A percentile compares a stretch with the other conserved stretches of the same genome.
Evolutionary conservation across 2,888 invertebrate species (phyloP).

Genomic region (Cenopis cana): DNA sequence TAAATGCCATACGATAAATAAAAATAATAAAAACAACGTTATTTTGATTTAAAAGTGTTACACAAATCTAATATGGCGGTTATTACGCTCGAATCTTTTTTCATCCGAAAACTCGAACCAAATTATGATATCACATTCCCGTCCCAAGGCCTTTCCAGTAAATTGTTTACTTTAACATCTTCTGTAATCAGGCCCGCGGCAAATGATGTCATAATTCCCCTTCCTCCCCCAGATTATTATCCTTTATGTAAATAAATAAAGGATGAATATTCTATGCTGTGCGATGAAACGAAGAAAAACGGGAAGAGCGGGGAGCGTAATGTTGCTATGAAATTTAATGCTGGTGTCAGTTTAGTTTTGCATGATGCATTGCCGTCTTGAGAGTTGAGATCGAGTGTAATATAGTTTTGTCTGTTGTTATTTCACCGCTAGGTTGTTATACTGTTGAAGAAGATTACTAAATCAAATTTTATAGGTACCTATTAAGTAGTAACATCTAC

Average conservation of each 20-base stretch:
- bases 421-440: not conserved
- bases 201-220: constrained; percentile 58
- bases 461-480: too few relatives aligned
- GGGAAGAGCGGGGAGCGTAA: constrained; percentile 7
- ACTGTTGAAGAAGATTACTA: not conserved
- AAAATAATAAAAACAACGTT: too few relatives aligned
- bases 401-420: constrained; percentile 1
- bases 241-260: constrained; percentile 43
- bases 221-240: constrained; percentile 43
- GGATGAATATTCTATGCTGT: constrained; percentile 44
- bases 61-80: constrained; percentile 6
- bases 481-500: too few relatives aligned
- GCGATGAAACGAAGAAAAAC: constrained; percentile 32
- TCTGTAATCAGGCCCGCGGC: constrained; percentile 34
- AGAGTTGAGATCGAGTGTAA: constrained; percentile 14
- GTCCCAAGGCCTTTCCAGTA: constrained; percentile 16
- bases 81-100: not conserved
- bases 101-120: not conserved
- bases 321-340: constrained; percentile 30
- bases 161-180: constrained; percentile 38
- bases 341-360: constrained; percentile 25
- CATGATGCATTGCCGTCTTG: constrained; percentile 20
- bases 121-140: constrained; percentile 28
- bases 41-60: too few relatives aligned
- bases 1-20: too few relatives aligned